Evolutionary conservation across 2,888 invertebrate genomes (phyloP).

Genomic region (Rhagonycha lutea): DNA sequence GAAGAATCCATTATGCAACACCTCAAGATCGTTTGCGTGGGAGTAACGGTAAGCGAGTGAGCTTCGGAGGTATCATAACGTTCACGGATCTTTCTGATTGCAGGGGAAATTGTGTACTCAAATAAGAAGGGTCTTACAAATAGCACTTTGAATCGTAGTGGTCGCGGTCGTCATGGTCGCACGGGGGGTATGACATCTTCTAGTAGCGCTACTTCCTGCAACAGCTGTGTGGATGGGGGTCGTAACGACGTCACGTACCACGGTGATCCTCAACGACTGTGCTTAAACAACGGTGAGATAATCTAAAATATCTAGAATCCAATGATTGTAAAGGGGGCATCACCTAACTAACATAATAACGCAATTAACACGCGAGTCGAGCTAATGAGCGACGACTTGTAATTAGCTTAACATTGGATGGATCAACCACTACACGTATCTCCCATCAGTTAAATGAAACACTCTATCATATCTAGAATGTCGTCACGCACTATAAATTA

Average conservation of each 20-base stretch:
- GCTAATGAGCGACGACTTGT: conserved; percentile 54
- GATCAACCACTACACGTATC: conserved; percentile 48
- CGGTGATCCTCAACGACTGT: conserved; percentile 48
- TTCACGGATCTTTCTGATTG: conserved; percentile 23
- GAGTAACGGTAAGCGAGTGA: conserved; percentile 49
- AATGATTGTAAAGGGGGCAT: background rate
- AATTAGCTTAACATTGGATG: conserved; percentile 53
- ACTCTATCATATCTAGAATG: conserved; percentile 35
- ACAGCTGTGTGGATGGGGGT: conserved; percentile 50
- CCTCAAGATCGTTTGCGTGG: conserved; percentile 54
- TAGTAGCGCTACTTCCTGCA: conserved; percentile 60
- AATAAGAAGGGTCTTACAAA: conserved; percentile 50
- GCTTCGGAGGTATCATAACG: conserved; percentile 6
- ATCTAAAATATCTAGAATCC: conserved; percentile 23
- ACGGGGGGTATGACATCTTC: conserved; percentile 62
- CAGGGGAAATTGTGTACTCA: conserved; percentile 36
- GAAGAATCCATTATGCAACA: conserved; percentile 60
- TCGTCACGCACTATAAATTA: conserved; percentile 26
- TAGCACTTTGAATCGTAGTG: conserved; percentile 52
- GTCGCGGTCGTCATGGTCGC: conserved; percentile 52
- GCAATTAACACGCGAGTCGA: conserved; percentile 43
- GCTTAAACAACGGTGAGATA: conserved; percentile 51
- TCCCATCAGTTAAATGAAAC: conserved; percentile 43
- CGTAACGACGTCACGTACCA: conserved; percentile 49
- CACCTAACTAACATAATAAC: conserved; percentile 35